Base-by-base conservation (phyloP, 2,888 invertebrate genomes). In the Atrina japonica region DNA sequence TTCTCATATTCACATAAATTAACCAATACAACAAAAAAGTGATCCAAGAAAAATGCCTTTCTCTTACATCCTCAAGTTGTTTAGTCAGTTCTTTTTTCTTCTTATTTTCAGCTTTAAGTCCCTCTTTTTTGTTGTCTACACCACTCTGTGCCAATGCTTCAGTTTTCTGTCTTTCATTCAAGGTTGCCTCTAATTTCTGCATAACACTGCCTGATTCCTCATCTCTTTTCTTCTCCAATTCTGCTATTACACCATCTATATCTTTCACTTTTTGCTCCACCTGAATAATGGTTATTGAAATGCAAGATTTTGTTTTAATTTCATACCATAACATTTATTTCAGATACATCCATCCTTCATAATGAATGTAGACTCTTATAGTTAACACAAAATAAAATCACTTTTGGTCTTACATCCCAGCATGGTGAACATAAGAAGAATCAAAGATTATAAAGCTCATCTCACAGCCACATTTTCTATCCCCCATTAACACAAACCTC, bases 161-260 rank as follows among this genome's bases (percentile, higher is more conserved):
- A 0, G 90, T 87, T 78, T 93, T 94, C 87, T 95, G 95, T 29
- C 93, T 92, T 7, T 91, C 92, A 66, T 93, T 93, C 43, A 96
- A 90, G 66, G 93, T 92, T 0, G 90, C 88, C 84, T 96, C 95
- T 3, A 96, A 85, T 53, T 92, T 89, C 65, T 93, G 91, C 16
- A 97, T 91, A 41, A 92, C 92, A 25, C 93, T 93, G 52, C 94
- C 94, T 75, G 92, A 92, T 85, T 94, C 94, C 94, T 93, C 92
- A 88, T 95, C 94, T 70, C 94, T 92, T 84, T 93, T 93, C 70
- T 92, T 92, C 73, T 93, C 93, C 56, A 96, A 91, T 63, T 94
- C 93, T 18, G 91, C 91, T 0, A 95, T 92, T 66, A 93, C 90
- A 55, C 91, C 88, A 14, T 94, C 94, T 50, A 95, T 91, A 27